These are phyloP conservation scores for Serinus canaria DNA, from an alignment of 2,113 vertebrate genomes.

Conservation along the genomic window DNA sequence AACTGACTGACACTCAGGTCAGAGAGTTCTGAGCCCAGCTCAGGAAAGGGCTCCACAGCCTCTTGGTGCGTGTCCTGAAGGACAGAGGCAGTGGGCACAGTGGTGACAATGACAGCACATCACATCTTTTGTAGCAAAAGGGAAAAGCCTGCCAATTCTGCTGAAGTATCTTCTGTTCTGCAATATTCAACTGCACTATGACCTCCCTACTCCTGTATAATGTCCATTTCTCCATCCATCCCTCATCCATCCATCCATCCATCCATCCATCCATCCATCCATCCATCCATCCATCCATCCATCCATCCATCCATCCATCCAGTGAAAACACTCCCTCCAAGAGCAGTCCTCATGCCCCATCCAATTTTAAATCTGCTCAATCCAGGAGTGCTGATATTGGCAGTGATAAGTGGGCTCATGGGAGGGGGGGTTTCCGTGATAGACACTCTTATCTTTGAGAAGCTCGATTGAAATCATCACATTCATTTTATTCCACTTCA, in stretches of 20 bases:
- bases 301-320: not conserved
- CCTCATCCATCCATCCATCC: not conserved
- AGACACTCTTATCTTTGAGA: constrained; percentile 23
- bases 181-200: not conserved
- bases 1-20: not conserved
- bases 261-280: not conserved
- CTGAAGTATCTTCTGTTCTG: not conserved
- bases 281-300: not conserved
- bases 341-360: not conserved
- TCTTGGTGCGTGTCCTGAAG: rapidly evolving
- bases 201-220: not conserved
- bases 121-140: not conserved
- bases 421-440: not conserved
- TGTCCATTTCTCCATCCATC: not conserved
- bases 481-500: constrained; percentile 32
- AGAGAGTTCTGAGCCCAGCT: not conserved
- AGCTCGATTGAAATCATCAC: constrained; percentile 25
- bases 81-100: not conserved
- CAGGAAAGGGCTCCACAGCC: not conserved
- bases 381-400: not conserved
- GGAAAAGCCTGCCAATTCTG: not conserved
- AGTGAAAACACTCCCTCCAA: not conserved
- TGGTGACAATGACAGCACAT: not conserved
- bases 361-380: not conserved
- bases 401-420: not conserved